These are phyloP conservation scores for Apodemia duryi DNA, from an alignment of 2,888 invertebrate genomes.

Conservation along the genomic window DNA sequence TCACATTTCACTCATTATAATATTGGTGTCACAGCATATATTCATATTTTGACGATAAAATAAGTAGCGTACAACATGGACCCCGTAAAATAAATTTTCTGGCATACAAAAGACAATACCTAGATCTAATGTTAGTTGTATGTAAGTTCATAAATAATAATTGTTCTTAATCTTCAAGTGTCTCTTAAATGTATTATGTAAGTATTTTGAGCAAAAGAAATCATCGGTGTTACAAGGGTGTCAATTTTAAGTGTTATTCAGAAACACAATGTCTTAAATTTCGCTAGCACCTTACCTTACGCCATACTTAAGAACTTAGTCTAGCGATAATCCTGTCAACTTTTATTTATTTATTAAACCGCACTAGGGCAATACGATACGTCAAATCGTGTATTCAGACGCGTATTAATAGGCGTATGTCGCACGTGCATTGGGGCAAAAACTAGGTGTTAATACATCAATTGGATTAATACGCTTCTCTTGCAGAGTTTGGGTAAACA, in stretches of 20 bases:
- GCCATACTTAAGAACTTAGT: constrained; percentile 1
- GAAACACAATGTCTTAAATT: constrained; percentile 21
- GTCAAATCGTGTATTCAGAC: neutral
- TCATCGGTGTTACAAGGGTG: constrained; percentile 58
- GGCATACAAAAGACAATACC: constrained; percentile 80
- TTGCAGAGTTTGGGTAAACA: too few species aligned
- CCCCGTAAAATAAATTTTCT: constrained; percentile 68
- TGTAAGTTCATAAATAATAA: constrained; percentile 72
- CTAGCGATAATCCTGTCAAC: neutral
- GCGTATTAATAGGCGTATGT: too few species aligned
- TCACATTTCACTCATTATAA: constrained; percentile 49
- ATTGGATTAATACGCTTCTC: too few species aligned
- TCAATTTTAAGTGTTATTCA: constrained; percentile 48
- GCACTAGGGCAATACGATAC: neutral
- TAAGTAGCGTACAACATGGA: constrained; percentile 35
- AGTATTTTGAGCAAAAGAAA: constrained; percentile 68
- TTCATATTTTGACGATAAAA: constrained; percentile 18
- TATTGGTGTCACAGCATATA: constrained; percentile 50
- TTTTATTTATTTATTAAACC: neutral
- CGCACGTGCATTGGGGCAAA: too few species aligned
- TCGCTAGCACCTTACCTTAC: constrained; percentile 9
- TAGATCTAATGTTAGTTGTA: constrained; percentile 78
- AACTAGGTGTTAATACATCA: too few species aligned
- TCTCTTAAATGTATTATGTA: constrained; percentile 58
- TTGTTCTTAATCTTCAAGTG: constrained; percentile 75